Percentiles rank a stretch among this genome's conserved stretches.
These are phyloP conservation scores for Saccopteryx bilineata DNA, from an alignment of 2,113 vertebrate genomes.

Conservation along the genomic window DNA sequence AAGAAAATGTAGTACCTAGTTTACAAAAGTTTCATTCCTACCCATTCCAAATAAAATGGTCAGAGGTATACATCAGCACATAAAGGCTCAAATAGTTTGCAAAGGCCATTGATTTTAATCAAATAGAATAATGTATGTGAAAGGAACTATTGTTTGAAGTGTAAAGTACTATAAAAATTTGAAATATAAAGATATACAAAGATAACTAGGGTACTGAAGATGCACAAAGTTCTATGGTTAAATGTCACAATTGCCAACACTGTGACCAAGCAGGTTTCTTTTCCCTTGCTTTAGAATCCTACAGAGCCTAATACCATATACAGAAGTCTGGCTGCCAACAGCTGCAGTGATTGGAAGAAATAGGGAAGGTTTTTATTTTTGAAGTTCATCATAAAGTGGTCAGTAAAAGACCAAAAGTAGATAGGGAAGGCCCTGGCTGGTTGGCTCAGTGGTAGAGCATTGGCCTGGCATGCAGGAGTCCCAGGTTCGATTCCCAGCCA, in stretches of 20 bases:
- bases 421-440: not conserved
- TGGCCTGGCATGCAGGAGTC: too few relatives aligned
- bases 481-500: too few relatives aligned
- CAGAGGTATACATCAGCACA: not conserved
- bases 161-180: not conserved
- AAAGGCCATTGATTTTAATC: slow-evolving; percentile 17
- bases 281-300: not conserved
- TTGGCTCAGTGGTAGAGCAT: too few relatives aligned
- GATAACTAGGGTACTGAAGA: slow-evolving; percentile 3
- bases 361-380: not conserved
- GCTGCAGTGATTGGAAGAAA: not conserved
- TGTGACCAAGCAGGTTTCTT: not conserved
- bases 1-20: not conserved
- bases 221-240: not conserved
- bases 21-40: slow-evolving; percentile 41
- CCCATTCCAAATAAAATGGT: not conserved
- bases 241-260: not conserved
- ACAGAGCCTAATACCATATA: not conserved
- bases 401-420: not conserved
- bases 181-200: slow-evolving; percentile 8
- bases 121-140: not conserved
- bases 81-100: slow-evolving; percentile 31
- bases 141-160: slow-evolving; percentile 17
- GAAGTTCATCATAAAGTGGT: slow-evolving; percentile 6
- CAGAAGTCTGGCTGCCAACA: not conserved